Percentiles rank a stretch among this genome's conserved stretches.
Conservation (phyloP, 2,888 invertebrate genomes). For the Eristalinus aeneus region DNA sequence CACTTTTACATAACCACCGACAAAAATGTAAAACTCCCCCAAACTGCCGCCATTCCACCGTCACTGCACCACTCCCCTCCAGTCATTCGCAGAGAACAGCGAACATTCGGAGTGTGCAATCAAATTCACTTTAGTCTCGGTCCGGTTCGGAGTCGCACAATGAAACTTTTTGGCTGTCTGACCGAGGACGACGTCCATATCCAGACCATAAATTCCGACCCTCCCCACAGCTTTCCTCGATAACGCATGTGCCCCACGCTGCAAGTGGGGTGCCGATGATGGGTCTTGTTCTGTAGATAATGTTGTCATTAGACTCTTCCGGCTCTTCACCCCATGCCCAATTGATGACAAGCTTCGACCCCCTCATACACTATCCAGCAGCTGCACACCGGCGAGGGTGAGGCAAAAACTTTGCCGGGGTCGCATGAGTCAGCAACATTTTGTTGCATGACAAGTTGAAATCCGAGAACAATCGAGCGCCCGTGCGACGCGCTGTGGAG, state of each 20-base stretch:
- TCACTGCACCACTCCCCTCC: constrained; percentile 30
- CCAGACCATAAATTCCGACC: constrained; percentile 55
- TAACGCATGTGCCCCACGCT: constrained; percentile 26
- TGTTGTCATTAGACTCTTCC: constrained; percentile 66
- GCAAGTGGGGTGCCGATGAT: constrained; percentile 20
- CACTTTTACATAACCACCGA: constrained; percentile 19
- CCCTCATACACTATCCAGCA: not conserved
- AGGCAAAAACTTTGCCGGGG: constrained; percentile 46
- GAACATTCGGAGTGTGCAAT: constrained; percentile 52
- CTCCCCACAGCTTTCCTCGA: not conserved
- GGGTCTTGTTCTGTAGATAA: constrained; percentile 47
- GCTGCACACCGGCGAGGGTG: constrained; percentile 34
- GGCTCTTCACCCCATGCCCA: constrained; percentile 16
- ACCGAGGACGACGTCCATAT: constrained; percentile 21
- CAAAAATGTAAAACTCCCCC: constrained; percentile 21
- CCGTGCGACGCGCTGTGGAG: not conserved
- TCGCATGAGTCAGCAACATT: constrained; percentile 66
- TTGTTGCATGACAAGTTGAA: constrained; percentile 66
- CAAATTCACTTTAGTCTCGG: constrained; percentile 58
- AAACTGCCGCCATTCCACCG: not conserved
- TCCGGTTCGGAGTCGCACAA: constrained; percentile 24
- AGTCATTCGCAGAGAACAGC: constrained; percentile 40
- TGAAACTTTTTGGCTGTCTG: constrained; percentile 43
- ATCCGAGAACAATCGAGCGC: constrained; percentile 54
- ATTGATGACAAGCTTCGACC: not conserved